Percentiles rank a stretch among this genome's conserved stretches.
phyloP scores from a whole-genome alignment of 2,113 vertebrate genomes.

The Otus sunia region DNA sequence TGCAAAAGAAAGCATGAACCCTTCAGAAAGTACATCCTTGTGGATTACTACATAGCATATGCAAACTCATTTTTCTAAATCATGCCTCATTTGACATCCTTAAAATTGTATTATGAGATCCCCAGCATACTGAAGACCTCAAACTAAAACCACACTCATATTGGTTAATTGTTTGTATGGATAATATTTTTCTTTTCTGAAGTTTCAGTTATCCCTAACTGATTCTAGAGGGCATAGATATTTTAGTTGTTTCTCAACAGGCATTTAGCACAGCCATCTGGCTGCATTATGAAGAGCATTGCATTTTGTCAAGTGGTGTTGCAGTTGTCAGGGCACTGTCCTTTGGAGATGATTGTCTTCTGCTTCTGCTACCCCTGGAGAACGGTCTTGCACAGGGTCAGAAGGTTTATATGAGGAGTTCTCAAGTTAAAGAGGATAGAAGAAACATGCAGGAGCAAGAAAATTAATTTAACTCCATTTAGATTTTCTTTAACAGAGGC shows the following conservation, averaged over 20 bases:
- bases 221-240: neutral
- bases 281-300: neutral
- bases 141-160: neutral
- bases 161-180: neutral
- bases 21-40: neutral
- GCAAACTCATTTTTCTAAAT: neutral
- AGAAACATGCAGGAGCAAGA: neutral
- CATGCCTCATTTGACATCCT: neutral
- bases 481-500: neutral
- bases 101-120: neutral
- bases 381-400: neutral
- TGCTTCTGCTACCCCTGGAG: neutral
- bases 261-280: neutral
- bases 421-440: neutral
- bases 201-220: neutral
- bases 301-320: neutral
- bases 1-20: neutral
- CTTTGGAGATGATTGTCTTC: neutral
- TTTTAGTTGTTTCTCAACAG: neutral
- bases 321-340: neutral
- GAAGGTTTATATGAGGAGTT: neutral
- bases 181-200: neutral
- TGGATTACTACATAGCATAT: neutral
- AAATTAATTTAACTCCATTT: neutral
- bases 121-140: neutral